Conservation (phyloP, 2,888 invertebrate genomes). For the Agonopterix heracliana region DNA sequence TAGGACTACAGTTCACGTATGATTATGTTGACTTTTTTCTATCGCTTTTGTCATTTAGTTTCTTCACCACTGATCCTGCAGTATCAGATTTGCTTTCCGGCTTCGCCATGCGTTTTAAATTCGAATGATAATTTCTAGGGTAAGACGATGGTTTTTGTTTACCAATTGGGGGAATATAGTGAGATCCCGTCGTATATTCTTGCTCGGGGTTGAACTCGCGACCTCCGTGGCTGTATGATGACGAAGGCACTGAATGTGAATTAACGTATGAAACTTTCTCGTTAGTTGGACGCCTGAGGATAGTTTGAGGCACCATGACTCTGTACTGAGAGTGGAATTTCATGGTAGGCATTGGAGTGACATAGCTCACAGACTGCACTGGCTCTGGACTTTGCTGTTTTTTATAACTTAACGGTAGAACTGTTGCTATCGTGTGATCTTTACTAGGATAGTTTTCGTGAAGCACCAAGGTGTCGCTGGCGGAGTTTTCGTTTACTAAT, state of each 20-base stretch:
- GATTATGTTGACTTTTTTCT: conserved; percentile 37
- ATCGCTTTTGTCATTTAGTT: conserved; percentile 33
- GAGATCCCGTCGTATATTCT: conserved; percentile 43
- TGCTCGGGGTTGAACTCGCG: conserved; percentile 45
- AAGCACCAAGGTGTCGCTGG: conserved; percentile 45
- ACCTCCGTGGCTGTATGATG: conserved; percentile 34
- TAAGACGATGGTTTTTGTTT: conserved; percentile 47
- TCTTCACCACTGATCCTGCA: conserved; percentile 22
- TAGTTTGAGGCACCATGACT: conserved; percentile 65
- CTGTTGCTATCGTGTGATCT: conserved; percentile 75
- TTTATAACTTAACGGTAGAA: conserved; percentile 54
- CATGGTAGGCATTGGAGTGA: conserved; percentile 55
- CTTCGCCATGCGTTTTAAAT: conserved; percentile 57
- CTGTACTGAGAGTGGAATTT: conserved; percentile 59
- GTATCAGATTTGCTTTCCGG: conserved; percentile 38
- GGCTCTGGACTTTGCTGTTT: conserved; percentile 27
- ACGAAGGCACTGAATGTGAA: conserved; percentile 45
- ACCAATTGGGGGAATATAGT: conserved; percentile 40
- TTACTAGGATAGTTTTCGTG: conserved; percentile 77
- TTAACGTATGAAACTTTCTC: conserved; percentile 63
- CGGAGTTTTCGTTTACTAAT: conserved; percentile 39
- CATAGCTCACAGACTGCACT: conserved; percentile 59
- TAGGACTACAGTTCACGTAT: conserved; percentile 5
- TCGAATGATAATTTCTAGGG: conserved; percentile 57
- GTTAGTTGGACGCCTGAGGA: conserved; percentile 40